phyloP scores from a whole-genome alignment of 2,888 invertebrate species.

The Drosophila phalerata region DNA sequence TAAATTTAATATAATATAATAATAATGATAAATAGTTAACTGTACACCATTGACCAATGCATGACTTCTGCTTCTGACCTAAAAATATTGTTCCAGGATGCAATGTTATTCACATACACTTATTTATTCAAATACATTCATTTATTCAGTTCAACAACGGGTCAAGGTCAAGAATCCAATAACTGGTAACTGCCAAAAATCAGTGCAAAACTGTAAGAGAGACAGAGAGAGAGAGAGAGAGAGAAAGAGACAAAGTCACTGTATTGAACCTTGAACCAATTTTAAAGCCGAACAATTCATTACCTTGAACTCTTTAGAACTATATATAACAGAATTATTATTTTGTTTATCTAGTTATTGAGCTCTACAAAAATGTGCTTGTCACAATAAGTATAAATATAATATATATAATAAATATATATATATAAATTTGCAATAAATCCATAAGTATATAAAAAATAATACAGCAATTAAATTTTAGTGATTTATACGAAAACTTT shows the following conservation, averaged over 20 bases:
- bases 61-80: background rate
- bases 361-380: no score
- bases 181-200: slow-evolving; percentile 18
- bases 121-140: slow-evolving; percentile 10
- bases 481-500: background rate
- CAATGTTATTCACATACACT: slow-evolving; percentile 10
- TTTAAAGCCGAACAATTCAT: background rate
- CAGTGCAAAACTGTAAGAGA: background rate
- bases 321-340: background rate
- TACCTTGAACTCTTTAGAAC: background rate
- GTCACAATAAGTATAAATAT: no score
- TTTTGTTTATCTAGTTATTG: background rate
- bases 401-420: background rate
- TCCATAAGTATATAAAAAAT: no score
- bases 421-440: background rate
- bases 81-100: slow-evolving; percentile 11
- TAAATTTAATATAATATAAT: no score
- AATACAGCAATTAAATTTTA: no score
- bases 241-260: background rate
- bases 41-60: background rate
- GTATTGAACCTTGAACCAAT: slow-evolving; percentile 10
- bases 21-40: background rate
- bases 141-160: slow-evolving; percentile 15
- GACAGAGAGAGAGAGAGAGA: background rate
- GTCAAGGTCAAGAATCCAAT: slow-evolving; percentile 42